phyloP scores from a whole-genome alignment of 1,140 invertebrate species.

The Macrobrachium rosenbergii region DNA sequence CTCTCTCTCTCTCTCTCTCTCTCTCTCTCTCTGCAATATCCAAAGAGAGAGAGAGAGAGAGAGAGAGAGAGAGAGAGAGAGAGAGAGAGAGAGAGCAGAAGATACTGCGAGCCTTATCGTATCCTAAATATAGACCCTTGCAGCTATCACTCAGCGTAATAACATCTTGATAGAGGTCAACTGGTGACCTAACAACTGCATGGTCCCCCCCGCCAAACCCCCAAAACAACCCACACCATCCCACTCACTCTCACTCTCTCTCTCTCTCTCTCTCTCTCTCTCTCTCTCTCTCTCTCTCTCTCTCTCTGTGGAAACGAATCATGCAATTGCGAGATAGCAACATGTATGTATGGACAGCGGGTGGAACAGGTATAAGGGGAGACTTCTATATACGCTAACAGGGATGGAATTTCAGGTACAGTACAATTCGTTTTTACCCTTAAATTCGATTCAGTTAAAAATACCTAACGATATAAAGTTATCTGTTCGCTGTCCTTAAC shows the following conservation, averaged over 20 bases:
- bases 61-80: constrained; percentile 11
- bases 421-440: no score
- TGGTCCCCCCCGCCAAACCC: background rate
- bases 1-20: constrained; percentile 28
- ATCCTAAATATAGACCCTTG: background rate
- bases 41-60: background rate
- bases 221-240: background rate
- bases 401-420: no score
- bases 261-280: constrained; percentile 36
- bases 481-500: no score
- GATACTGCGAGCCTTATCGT: background rate
- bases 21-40: background rate
- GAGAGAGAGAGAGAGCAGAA: constrained; percentile 19
- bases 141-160: no score
- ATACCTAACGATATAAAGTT: no score
- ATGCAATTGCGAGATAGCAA: no score
- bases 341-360: no score
- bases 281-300: constrained; percentile 34
- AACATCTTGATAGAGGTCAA: no score
- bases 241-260: constrained; percentile 22
- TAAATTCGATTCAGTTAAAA: no score
- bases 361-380: no score
- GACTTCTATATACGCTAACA: no score
- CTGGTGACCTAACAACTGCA: no score
- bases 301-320: background rate